Evolutionary conservation across 2,797 vertebrate genomes (phyloP), one percentile per base, ranked within the genome.

Genomic region (Peromyscus aztecus): DNA sequence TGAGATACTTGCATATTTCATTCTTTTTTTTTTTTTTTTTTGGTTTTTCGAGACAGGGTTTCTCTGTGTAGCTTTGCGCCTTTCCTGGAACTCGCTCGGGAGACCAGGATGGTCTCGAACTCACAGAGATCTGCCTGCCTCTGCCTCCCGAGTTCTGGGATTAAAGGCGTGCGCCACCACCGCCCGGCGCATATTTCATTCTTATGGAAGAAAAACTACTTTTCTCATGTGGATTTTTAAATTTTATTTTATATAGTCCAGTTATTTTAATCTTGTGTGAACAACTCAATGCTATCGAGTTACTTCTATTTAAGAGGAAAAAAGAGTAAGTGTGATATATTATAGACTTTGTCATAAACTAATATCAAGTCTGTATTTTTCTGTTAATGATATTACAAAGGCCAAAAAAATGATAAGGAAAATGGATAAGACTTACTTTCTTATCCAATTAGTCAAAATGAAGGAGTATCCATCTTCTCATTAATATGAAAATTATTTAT

Each of bases 151-250:
- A n/a, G n/a, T n/a, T n/a, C n/a, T n/a, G n/a, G n/a, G n/a, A n/a
- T n/a, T n/a, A n/a, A n/a, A n/a, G n/a, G n/a, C n/a, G n/a, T n/a
- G n/a, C n/a, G n/a, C n/a, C n/a, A n/a, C n/a, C n/a, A n/a, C n/a
- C n/a, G n/a, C n/a, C n/a, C n/a, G n/a, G n/a, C n/a, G 4, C 73
- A 94, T 87, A 95, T 96, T 96, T 97, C 67, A 73, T 96, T 91
- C 87, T 83, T 55, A 86, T 90, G 29, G n/a, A 40, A 88, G 40
- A 91, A 84, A 69, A 55, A 91, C 24, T 85, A 59, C 27, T 49
- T 95, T 94, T 27, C 69, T 94, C 77, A 73, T 52, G 84, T 75
- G 34, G n/a, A 95, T 92, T 97, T 97, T 95, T 49, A 92, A 95
- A 94, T 78, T 95, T 81, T 88, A 73, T 92, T 46, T 27, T 90